phyloP scores from a whole-genome alignment of 2,888 invertebrate genomes.

The Coelinius sp. region DNA sequence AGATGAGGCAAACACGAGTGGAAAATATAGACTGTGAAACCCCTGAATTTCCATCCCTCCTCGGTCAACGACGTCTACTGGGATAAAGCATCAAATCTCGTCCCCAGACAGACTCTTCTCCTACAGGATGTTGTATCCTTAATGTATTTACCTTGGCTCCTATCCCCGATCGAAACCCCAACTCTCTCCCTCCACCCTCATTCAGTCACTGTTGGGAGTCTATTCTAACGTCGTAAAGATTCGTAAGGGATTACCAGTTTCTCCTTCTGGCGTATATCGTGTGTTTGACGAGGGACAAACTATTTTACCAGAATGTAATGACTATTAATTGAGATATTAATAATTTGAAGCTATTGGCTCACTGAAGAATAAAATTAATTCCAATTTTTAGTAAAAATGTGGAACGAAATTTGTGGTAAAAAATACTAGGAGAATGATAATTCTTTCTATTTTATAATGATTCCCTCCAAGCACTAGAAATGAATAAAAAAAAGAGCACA shows the following conservation, averaged over 20 bases:
- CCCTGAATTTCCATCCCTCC: constrained; percentile 22
- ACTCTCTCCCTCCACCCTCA: constrained; percentile 1
- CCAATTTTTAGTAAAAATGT: no score
- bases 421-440: no score
- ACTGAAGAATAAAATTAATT: neutral
- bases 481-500: no score
- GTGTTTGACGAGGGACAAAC: constrained; percentile 15
- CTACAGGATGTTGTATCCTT: constrained; percentile 65
- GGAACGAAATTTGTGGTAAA: no score
- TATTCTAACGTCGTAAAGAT: constrained; percentile 46
- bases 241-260: constrained; percentile 43
- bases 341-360: neutral
- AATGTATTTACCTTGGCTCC: constrained; percentile 68
- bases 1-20: constrained; percentile 27
- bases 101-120: constrained; percentile 61
- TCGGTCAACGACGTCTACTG: neutral
- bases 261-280: neutral
- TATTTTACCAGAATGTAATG: neutral
- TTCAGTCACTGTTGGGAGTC: constrained; percentile 29
- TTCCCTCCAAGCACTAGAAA: no score
- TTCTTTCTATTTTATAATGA: no score
- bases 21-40: constrained; percentile 24
- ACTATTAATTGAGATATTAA: neutral
- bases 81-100: constrained; percentile 47
- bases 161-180: constrained; percentile 60